Evolutionary conservation across 2,888 invertebrate species (phyloP), one percentile per base, ranked within the genome.

Genomic region (Spatulosminthurus flaviceps): DNA sequence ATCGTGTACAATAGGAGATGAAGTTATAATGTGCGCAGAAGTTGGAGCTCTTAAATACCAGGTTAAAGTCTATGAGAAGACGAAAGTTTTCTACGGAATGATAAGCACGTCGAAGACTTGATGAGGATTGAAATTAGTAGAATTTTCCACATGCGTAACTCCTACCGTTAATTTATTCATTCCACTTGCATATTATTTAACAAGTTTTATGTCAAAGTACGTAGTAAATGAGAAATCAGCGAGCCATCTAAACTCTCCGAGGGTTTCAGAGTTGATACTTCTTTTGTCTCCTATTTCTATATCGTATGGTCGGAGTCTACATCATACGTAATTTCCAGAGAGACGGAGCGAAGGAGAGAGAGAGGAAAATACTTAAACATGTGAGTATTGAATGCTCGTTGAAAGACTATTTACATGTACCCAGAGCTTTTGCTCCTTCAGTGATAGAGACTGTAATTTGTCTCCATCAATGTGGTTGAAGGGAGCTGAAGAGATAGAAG

Each of bases 61-160:
- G 61, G n/a, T 11, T 22, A 66, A 66, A 66, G 28, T 1, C 28
- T 4, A 24, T 22, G 16, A 66, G 19, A 21, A 66, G 19, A 66
- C n/a, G n/a, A n/a, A 28, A 24, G 26, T 16, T 66, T 66, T 26
- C 66, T 66, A 66, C 22, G 13, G 66, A 66, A 28, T 28, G 66
- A 66, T 66, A 66, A 66, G 26, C 66, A 66, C 66, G 66, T 66
- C 66, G 16, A 1, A 5, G 26, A 16, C 66, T 66, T 66, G 66
- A 66, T 66, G 66, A 66, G 66, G 66, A 28, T 66, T 28, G 66
- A 66, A 66, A 66, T 66, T 66, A 66, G 66, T 66, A 19, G 22
- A 51, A 51, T 51, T 51, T n/a, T 51, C 19, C 51, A 51, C 16
- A 51, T 51, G 51, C 51, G 16, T 51, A 51, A 19, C n/a, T 51